These are phyloP conservation scores for Pelusios castaneus DNA, from an alignment of 2,113 vertebrate genomes.

Conservation along the genomic window DNA sequence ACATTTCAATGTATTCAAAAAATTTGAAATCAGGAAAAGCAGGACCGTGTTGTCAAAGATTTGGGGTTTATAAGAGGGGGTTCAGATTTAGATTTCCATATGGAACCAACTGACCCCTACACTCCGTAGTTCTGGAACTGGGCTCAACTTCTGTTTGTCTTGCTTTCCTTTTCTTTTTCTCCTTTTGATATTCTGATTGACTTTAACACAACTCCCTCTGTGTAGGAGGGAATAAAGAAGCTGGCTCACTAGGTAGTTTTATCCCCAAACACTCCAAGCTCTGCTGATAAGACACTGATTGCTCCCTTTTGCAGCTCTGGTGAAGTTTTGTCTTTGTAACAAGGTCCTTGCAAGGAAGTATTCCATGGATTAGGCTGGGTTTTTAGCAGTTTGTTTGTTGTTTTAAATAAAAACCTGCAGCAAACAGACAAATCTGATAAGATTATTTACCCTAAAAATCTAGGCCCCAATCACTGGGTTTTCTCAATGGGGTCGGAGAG, in stretches of 20 bases:
- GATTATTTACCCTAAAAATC: not conserved
- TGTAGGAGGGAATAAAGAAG: not conserved
- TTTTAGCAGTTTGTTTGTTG: not conserved
- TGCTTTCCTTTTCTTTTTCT: not conserved
- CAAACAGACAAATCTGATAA: not conserved
- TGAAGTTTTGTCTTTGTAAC: not conserved
- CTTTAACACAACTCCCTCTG: not conserved
- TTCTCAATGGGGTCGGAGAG: not conserved
- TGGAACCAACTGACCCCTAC: conserved; percentile 3
- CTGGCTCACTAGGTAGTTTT: not conserved
- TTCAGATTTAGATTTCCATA: conserved; percentile 9
- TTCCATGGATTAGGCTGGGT: not conserved
- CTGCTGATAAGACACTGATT: not conserved
- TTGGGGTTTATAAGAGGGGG: not conserved
- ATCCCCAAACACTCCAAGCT: not conserved
- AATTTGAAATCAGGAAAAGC: conserved; percentile 1
- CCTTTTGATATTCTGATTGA: conserved; percentile 19
- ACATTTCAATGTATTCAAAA: not conserved
- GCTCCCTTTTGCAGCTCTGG: not conserved
- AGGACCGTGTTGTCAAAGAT: not conserved
- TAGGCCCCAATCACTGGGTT: not conserved
- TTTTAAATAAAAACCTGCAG: not conserved
- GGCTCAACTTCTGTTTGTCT: conserved; percentile 6
- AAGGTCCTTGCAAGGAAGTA: not conserved
- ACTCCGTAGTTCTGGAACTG: conserved; percentile 25